Base-by-base conservation (phyloP, 2,113 vertebrate species). In the Scomber japonicus region DNA sequence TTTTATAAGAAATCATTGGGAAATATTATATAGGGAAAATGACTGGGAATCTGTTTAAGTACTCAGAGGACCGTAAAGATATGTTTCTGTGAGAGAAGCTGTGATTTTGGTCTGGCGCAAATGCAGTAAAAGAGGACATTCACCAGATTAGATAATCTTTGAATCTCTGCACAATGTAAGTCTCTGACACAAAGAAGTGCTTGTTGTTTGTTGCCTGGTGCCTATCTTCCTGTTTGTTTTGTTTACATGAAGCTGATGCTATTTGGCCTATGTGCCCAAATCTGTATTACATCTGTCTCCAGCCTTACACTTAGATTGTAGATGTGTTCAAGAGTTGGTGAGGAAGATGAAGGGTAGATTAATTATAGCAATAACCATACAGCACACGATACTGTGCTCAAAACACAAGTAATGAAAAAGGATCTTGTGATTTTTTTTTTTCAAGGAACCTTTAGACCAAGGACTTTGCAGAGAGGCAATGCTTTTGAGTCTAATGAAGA, bases 61-160 rank as follows among this genome's bases (percentile, higher is more conserved):
- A 46, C 12, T 53, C 16, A 17, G 70, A 59, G 62, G 31, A 45
- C 40, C 9, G 17, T 35, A 11, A 57, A 65, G 48, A 24, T 35
- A 40, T 21, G 53, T 64, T 49, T 49, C 35, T 61, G 46, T 21
- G 6, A 27, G n/a, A 71, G 53, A 12, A 30, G n/a, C 55, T 62
- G 15, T 63, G 59, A 76, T 74, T 78, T 63, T 9, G 15, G 66
- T 82, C 76, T 61, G 62, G 31, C 67, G 50, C 53, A 83, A 77
- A 78, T 73, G 46, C 61, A 68, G 63, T 70, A 83, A 79, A 75
- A 65, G 60, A 92, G 35, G 53, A 82, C 62, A 46, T n/a, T 15
- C 15, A 62, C n/a, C 53, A 59, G 84, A 89, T 86, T 77, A 87
- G 80, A 88, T 87, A n/a, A 88, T 90, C 83, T 82, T 82, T 1